These are phyloP conservation scores for Coptotermes formosanus DNA, from an alignment of 1,140 invertebrate genomes.

Conservation along the genomic window DNA sequence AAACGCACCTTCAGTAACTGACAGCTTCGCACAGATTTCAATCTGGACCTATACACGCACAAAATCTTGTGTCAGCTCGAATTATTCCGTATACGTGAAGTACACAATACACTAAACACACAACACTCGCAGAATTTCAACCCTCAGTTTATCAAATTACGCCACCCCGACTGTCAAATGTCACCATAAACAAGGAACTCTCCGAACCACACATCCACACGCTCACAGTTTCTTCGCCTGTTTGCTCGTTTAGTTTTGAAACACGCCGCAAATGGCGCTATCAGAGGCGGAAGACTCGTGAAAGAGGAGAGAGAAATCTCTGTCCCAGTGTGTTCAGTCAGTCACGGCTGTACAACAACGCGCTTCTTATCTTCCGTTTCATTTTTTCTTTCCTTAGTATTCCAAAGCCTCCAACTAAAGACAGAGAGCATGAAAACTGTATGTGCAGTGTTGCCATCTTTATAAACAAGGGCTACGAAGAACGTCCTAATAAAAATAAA, in stretches of 20 bases:
- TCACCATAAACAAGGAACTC: neutral
- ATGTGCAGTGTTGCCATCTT: neutral
- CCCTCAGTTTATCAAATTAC: neutral
- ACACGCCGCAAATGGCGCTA: neutral
- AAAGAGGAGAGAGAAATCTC: conserved; percentile 17
- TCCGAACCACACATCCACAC: neutral
- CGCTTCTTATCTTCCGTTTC: neutral
- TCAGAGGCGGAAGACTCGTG: conserved; percentile 11
- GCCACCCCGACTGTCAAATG: neutral
- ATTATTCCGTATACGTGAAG: neutral
- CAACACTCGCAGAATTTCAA: neutral
- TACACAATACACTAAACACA: neutral
- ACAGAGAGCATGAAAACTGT: neutral
- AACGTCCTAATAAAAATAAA: neutral
- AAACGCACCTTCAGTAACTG: neutral
- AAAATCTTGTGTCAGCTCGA: neutral
- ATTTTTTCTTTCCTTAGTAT: neutral
- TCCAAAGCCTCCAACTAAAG: neutral
- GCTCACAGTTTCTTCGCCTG: neutral
- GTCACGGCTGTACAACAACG: neutral
- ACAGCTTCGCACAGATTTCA: neutral
- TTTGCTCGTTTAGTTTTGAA: conserved; percentile 2
- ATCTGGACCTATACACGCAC: neutral
- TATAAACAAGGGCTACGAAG: neutral
- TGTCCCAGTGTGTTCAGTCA: neutral